Evolutionary conservation across 2,113 vertebrate species (phyloP).

Genomic region (Oreochromis spilurus): DNA sequence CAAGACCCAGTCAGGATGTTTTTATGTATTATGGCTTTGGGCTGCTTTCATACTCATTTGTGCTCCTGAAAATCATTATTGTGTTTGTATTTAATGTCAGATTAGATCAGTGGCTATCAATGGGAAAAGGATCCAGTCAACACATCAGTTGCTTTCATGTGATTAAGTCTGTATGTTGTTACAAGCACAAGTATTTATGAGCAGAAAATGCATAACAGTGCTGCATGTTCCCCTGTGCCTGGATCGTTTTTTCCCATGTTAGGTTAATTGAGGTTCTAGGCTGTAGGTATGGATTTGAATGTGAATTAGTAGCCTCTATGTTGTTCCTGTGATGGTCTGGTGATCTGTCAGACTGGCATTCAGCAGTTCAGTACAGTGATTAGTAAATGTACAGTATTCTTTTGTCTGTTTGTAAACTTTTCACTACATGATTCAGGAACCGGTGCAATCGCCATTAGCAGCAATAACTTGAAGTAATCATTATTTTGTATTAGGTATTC

Average conservation of each 20-base stretch:
- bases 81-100: neutral
- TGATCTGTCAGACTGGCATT: neutral
- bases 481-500: neutral
- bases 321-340: neutral
- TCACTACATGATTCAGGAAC: neutral
- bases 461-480: neutral
- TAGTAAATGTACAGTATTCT: neutral
- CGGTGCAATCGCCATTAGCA: fast-evolving
- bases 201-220: neutral
- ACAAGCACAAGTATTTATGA: neutral
- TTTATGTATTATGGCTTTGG: neutral
- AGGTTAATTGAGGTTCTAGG: neutral
- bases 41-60: neutral
- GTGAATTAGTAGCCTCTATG: neutral
- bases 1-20: neutral
- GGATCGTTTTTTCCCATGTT: neutral
- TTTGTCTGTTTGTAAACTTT: fast-evolving
- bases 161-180: neutral
- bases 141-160: neutral
- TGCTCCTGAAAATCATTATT: neutral
- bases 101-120: neutral
- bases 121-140: neutral
- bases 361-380: neutral
- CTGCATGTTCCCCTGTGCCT: neutral
- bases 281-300: neutral